Evolutionary conservation across 2,888 invertebrate species (phyloP).

Genomic region (Callyntrura sp.): DNA sequence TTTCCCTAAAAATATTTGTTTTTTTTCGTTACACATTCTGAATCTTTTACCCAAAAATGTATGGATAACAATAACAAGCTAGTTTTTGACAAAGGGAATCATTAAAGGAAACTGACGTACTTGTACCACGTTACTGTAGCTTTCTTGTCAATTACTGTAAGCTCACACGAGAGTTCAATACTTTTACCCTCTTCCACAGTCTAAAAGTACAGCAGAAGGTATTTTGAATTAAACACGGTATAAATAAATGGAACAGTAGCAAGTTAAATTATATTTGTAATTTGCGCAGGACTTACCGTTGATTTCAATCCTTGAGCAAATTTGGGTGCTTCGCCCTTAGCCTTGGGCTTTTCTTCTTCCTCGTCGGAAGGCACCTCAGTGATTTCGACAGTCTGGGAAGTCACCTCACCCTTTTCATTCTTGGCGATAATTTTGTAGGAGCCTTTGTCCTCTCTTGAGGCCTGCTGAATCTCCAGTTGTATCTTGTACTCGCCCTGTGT

Average conservation of each 20-base stretch:
- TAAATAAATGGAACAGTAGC: no score
- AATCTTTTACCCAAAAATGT: no score
- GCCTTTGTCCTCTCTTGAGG: slow-evolving; percentile 93
- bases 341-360: slow-evolving; percentile 86
- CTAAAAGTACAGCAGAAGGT: slow-evolving; percentile 85
- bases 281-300: slow-evolving; percentile 87
- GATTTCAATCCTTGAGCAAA: slow-evolving; percentile 92
- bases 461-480: slow-evolving; percentile 95
- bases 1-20: slow-evolving; percentile 85
- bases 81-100: no score
- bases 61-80: no score
- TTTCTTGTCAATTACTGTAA: slow-evolving; percentile 92
- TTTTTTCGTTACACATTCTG: neutral
- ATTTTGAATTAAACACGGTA: slow-evolving; percentile 80
- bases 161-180: slow-evolving; percentile 91
- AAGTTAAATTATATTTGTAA: slow-evolving; percentile 15
- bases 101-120: slow-evolving; percentile 86
- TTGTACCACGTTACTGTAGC: slow-evolving; percentile 95
- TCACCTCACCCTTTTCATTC: slow-evolving; percentile 97
- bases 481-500: slow-evolving; percentile 94
- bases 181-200: slow-evolving; percentile 91
- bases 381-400: slow-evolving; percentile 94
- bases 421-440: slow-evolving; percentile 95
- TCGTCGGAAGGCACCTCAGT: slow-evolving; percentile 92
- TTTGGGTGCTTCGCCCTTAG: slow-evolving; percentile 91